Conservation (phyloP, 2,888 invertebrate species). For the Drosophila fulvimacula region DNA sequence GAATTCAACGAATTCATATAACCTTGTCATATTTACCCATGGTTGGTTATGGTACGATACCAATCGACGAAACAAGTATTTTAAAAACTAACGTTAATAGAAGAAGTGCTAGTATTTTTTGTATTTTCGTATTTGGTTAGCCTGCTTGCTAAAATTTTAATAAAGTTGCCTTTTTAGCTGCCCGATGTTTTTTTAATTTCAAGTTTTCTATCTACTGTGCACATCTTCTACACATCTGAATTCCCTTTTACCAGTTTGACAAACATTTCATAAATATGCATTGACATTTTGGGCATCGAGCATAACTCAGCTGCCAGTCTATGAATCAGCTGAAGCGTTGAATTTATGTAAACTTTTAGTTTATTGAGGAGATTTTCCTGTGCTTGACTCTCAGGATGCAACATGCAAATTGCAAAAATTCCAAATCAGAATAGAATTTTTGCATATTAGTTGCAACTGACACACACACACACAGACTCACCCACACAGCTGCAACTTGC, state of each 20-base stretch:
- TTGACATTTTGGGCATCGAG: background rate
- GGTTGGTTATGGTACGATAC: too few relatives aligned
- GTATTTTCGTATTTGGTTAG: too few relatives aligned
- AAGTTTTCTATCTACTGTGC: background rate
- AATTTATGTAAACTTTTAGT: slow-evolving; percentile 1
- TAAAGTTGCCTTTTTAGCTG: background rate
- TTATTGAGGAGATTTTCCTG: slow-evolving; percentile 15
- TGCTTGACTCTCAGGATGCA: slow-evolving; percentile 15
- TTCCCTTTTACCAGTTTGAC: background rate
- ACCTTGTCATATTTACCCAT: too few relatives aligned
- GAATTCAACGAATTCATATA: too few relatives aligned
- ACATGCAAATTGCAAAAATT: slow-evolving; percentile 31
- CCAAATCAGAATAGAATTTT: slow-evolving; percentile 31
- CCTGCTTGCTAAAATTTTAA: too few relatives aligned
- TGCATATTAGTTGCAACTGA: slow-evolving; percentile 43
- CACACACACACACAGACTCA: background rate
- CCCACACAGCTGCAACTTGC: background rate
- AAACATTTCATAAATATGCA: slow-evolving; percentile 12
- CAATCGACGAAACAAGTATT: too few relatives aligned
- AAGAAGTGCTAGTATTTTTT: too few relatives aligned
- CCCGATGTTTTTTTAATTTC: background rate
- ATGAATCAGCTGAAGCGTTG: slow-evolving; percentile 2
- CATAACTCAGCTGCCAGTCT: background rate
- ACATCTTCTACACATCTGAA: background rate
- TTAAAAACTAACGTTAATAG: too few relatives aligned